Base-by-base conservation (phyloP, 1,140 invertebrate species). In the Cotesia chilonis region DNA sequence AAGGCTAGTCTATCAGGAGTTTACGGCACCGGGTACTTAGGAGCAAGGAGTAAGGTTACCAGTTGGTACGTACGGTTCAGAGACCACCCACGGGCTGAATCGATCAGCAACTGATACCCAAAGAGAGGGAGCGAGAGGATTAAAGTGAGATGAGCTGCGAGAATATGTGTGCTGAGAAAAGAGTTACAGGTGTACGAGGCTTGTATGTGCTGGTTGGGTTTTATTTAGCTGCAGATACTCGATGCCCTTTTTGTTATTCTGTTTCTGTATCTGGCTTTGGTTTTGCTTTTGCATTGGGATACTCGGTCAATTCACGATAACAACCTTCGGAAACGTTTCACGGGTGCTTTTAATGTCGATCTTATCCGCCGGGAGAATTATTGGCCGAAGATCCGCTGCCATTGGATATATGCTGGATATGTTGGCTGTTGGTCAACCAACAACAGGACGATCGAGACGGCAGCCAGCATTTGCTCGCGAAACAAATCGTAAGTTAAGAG, bases 21-120 rank as follows among this genome's bases (percentile, higher is more conserved):
- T 59, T 59, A 9, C 72, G 78, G 80, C 78, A 82, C 79, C 74
- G 71, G 78, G 80, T 83, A 82, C 77, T 72, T 68, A 73, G 65
- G 80, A 81, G 77, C 80, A 68, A 73, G 65, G 80, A 81, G 77
- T 82, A 79, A 76, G 77, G 76, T 84, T 83, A 82, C 83, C 81
- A 38, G 73, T 77, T 76, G 77, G 80, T 81, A 81, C 77, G 76
- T 77, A 55, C 14, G 64, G 68, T 68, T 79, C 76, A 57, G 68
- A 76, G 83, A 84, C 83, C 83, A 84, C 83, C 83, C 83, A 84
- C 82, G 78, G 79, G 75, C 79, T 83, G 81, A 83, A 84, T 84
- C 82, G 82, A 84, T 84, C 82, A 84, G 79, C 78, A 83, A 84
- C 81, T 80, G 82, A 84, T 84, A 83, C 74, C 76, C 75, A 60